Evolutionary conservation across 2,113 vertebrate genomes (phyloP), one percentile per base, ranked within the genome.

Genomic region (Eulacestoma nigropectus): DNA sequence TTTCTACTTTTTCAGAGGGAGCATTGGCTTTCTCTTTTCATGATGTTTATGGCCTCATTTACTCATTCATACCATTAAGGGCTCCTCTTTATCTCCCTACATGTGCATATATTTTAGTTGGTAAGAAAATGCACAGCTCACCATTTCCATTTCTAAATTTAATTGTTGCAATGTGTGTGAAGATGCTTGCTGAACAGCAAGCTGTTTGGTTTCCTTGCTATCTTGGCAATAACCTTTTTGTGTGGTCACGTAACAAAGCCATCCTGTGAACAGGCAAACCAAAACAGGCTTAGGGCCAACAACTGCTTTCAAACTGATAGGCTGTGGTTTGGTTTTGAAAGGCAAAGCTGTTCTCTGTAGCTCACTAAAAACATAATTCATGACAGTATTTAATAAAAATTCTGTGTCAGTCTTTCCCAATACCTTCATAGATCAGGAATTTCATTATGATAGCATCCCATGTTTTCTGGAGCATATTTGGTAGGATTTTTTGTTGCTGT

Each of bases 141-240:
- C 68, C 7, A 6, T 39, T 94, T 94, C 46, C 42, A 70, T 84
- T 84, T 95, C 80, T 90, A 73, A 79, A 89, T 96, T 50, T 65
- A 86, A 41, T 67, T 75, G 27, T 59, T 86, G 60, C 68, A n/a
- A 4, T 2, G 1, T 64, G 85, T 74, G 80, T 63, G 75, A 78
- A 74, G 67, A 82, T 57, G 44, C 46, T 77, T 59, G 52, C 81
- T 91, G 81, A 79, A 60, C 52, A 87, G 50, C 21, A 57, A 68
- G 60, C 64, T 67, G 13, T 57, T 95, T 91, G 75, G 56, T 92
- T 96, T 94, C 75, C 89, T 91, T 69, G 92, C 82, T 85, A 49
- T 84, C 84, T 85, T 13, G 2, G 70, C 20, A 32, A 70, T 91
- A 80, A 84, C 74, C 63, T 89, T 93, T 77, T 85, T 92, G 68